Evolutionary conservation across 2,888 invertebrate genomes (phyloP), one percentile per base, ranked within the genome.

Genomic region (Mesoligia furuncula): DNA sequence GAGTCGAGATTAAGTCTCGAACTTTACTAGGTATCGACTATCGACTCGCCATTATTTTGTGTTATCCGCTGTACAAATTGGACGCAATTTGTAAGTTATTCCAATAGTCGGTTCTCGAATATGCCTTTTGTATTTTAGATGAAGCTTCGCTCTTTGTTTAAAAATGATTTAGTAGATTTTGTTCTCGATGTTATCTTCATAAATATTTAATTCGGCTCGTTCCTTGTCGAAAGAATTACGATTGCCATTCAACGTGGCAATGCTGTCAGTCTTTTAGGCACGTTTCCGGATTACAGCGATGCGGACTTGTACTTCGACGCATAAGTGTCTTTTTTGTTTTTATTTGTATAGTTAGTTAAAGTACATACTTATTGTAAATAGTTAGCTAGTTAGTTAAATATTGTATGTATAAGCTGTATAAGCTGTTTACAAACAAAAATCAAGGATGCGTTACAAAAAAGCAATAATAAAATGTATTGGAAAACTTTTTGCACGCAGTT

Each of bases 1-100:
- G 91, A 94, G 92, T 93, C 77, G 91, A 93, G 95, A 95, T 95
- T 94, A 95, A 95, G 92, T 93, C 93, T 90, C 90, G 84, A 95
- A 96, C 92, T 95, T 94, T 83, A 80, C 89, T 88, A 90, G 90
- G 93, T 94, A 95, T 95, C 92, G 94, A 93, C 91, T 92, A 90
- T 84, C 84, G 81, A 73, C 78, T 84, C 87, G 92, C 93, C 94
- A 94, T 94, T 95, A 95, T 94, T 94, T 94, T 91, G 92, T 92
- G 92, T 92, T 91, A 86, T 84, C 87, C 81, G 76, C 77, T 77
- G 78, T 81, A 87, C 88, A 90, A 84, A 89, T 85, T 89, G 88
- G 83, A 85, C 73, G 79, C 81, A 85, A 86, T 86, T 92, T 91
- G 88, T 92, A 91, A 92, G 91, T 93, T 91, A 90, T 90, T 90